These are phyloP conservation scores for Guaruba guarouba DNA, from an alignment of 2,113 vertebrate genomes.

Conservation along the genomic window DNA sequence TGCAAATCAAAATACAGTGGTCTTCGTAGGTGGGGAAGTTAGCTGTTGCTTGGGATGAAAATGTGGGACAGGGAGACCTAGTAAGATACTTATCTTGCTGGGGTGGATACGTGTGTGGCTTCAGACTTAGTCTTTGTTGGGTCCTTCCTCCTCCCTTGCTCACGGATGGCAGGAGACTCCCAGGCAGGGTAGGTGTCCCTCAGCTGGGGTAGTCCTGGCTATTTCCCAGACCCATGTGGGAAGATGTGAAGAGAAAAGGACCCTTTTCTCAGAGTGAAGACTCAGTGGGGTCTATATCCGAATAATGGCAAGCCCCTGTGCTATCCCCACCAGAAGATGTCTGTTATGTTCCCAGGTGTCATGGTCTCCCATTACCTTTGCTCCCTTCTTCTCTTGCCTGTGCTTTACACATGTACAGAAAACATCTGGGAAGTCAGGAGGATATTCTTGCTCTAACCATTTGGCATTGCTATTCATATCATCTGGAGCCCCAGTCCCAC, in stretches of 20 bases:
- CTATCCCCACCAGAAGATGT: background rate
- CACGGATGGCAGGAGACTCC: background rate
- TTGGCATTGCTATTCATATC: background rate
- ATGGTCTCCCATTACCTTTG: background rate
- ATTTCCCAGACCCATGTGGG: background rate
- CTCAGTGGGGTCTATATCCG: background rate
- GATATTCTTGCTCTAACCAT: background rate
- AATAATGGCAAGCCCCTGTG: background rate
- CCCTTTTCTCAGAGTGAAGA: background rate
- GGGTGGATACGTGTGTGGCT: background rate
- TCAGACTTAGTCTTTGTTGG: background rate
- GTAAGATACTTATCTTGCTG: background rate
- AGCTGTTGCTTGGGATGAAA: background rate
- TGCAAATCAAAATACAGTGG: background rate
- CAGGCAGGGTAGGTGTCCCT: rapidly evolving
- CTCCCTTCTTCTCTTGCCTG: background rate
- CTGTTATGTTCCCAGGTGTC: background rate
- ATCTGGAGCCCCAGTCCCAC: background rate
- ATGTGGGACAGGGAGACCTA: background rate
- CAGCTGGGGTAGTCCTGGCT: background rate
- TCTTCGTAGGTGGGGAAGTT: background rate
- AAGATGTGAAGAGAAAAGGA: background rate
- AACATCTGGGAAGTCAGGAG: background rate
- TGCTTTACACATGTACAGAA: background rate
- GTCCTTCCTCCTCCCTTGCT: background rate